Base-by-base conservation (phyloP, 2,113 vertebrate species). In the Paralichthys olivaceus region DNA sequence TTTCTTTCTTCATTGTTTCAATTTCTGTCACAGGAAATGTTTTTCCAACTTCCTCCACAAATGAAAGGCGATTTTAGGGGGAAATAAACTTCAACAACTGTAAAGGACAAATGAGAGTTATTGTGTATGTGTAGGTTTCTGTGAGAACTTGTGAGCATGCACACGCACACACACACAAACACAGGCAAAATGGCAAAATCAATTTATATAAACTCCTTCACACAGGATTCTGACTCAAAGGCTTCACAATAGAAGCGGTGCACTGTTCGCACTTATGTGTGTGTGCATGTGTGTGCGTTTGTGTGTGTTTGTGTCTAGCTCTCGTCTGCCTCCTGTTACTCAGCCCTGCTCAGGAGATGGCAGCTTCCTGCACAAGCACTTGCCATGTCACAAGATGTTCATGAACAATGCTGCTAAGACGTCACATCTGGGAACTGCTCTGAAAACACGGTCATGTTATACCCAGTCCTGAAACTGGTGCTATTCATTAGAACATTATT, bases 331-430 rank as follows among this genome's bases (percentile, higher is more conserved):
- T 87, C 84, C 80, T 83, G 83, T 77, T 81, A 74, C 86, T 84
- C 75, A 81, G 68, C 66, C 60, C 23, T 15, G n/a, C 55, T 80
- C 61, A 77, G 84, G 80, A 82, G 78, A 77, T 76, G 72, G 74
- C 75, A 63, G 76, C 75, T 84, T 90, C 87, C 86, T 84, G 72
- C 67, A 28, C 5, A 25, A 86, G 60, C 59, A 65, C 72, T 85
- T 88, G 87, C 85, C 23, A 49, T 80, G 56, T 85, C 67, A 64
- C 57, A 82, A 83, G 86, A 91, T 81, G 79, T 75, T 72, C 59
- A 78, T 65, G 72, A 85, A 87, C 77, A 89, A 84, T 87, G 47
- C 55, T 13, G 13, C 32, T 6, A n/a, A 23, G 19, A 47, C 45
- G 53, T 84, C 78, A 87, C 40, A 72, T 82, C 76, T 84, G 72